Conservation (phyloP, 2,888 invertebrate genomes). For the Pemphredon lugubris region DNA sequence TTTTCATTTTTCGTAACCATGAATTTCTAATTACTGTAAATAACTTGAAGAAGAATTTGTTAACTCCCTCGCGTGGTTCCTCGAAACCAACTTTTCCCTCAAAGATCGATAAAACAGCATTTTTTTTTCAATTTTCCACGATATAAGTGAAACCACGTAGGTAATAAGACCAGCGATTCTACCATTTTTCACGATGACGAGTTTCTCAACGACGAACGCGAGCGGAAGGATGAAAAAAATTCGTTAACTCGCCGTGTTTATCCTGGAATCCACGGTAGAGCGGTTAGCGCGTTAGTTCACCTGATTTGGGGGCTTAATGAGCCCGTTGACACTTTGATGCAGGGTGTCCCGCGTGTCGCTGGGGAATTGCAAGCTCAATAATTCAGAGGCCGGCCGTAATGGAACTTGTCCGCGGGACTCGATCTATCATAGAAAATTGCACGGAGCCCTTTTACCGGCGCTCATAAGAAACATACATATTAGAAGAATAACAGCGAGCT, state of each 20-base stretch:
- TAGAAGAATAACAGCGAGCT: constrained; percentile 70
- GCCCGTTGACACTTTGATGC: constrained; percentile 78
- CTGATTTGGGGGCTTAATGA: constrained; percentile 76
- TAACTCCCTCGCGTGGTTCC: too few relatives aligned
- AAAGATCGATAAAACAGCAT: too few relatives aligned
- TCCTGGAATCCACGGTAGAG: constrained; percentile 50
- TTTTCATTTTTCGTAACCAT: too few relatives aligned
- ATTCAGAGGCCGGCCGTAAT: constrained; percentile 77
- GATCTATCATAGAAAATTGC: constrained; percentile 80
- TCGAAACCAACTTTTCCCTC: too few relatives aligned
- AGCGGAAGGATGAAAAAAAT: background rate
- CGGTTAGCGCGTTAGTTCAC: constrained; percentile 68
- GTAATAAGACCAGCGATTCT: too few relatives aligned
- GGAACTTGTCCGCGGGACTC: constrained; percentile 78
- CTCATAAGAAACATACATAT: constrained; percentile 73
- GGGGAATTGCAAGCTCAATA: constrained; percentile 79
- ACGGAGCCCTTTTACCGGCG: constrained; percentile 72
- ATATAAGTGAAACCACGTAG: too few relatives aligned
- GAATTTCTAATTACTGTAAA: too few relatives aligned
- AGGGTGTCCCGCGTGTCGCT: constrained; percentile 71
- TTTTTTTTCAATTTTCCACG: too few relatives aligned
- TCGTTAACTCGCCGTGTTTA: constrained; percentile 32
- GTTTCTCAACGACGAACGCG: background rate
- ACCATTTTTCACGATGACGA: too few relatives aligned
- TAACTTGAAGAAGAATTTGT: too few relatives aligned